A percentile compares a stretch with the other conserved stretches of the same genome.
Evolutionary conservation across 2,113 vertebrate species (phyloP).

Genomic region (Mola mola): DNA sequence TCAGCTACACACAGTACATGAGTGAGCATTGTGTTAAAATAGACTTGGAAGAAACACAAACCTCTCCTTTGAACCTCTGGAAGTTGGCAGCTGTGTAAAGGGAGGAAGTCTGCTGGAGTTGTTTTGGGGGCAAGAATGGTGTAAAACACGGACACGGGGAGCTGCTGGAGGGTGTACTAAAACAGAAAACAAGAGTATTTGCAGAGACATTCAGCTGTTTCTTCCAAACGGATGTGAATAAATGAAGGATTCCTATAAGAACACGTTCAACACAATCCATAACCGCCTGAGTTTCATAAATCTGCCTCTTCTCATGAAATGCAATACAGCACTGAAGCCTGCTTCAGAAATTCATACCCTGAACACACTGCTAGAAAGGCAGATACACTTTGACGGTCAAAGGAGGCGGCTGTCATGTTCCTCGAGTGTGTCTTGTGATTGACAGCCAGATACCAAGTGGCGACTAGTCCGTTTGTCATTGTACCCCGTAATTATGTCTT

Average conservation of each 20-base stretch:
- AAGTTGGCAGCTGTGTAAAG: background rate
- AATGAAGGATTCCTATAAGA: background rate
- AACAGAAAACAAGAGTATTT: background rate
- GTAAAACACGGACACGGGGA: background rate
- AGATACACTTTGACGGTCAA: conserved; percentile 38
- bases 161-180: too few species aligned
- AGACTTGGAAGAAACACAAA: background rate
- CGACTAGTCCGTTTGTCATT: conserved; percentile 17
- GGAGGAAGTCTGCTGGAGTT: background rate
- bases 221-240: background rate
- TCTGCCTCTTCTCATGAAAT: conserved; percentile 13
- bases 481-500: conserved; percentile 51
- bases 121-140: background rate
- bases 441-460: conserved; percentile 49
- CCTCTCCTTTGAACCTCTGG: background rate
- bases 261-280: conserved; percentile 2
- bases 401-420: conserved; percentile 43
- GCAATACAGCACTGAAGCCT: background rate
- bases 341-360: conserved; percentile 25
- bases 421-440: conserved; percentile 31
- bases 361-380: conserved; percentile 28
- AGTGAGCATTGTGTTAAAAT: background rate
- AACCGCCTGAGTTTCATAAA: conserved; percentile 10
- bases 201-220: background rate
- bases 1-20: background rate